These are phyloP conservation scores for Nemotelus pantherinus DNA, from an alignment of 2,888 invertebrate genomes.

Conservation along the genomic window DNA sequence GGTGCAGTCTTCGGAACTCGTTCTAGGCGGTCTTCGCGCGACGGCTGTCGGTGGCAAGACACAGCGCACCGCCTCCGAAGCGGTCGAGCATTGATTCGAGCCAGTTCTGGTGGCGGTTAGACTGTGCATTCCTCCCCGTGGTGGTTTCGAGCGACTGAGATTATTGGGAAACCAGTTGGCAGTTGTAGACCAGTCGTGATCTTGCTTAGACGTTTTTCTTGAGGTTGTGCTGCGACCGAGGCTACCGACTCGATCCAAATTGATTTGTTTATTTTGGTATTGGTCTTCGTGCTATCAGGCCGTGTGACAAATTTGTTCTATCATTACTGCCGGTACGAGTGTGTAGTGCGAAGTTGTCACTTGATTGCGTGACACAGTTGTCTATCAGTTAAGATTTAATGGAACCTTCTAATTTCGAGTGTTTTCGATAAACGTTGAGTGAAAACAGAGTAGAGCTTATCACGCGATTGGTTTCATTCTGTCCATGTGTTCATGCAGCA, in stretches of 20 bases:
- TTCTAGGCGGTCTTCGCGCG: constrained; percentile 9
- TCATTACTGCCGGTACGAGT: constrained; percentile 28
- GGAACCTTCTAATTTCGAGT: constrained; percentile 17
- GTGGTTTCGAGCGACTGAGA: constrained; percentile 43
- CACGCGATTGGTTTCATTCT: constrained; percentile 9
- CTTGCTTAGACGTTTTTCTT: constrained; percentile 60
- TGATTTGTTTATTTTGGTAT: constrained; percentile 23
- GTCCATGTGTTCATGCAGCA: not conserved
- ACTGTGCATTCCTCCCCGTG: constrained; percentile 27
- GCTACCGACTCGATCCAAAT: not conserved
- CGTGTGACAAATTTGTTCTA: constrained; percentile 5
- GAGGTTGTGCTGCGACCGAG: constrained; percentile 40
- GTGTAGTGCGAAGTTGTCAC: constrained; percentile 33
- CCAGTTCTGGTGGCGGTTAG: constrained; percentile 29
- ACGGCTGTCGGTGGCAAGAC: not conserved
- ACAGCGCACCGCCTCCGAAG: constrained; percentile 10
- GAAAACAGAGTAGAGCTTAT: not conserved
- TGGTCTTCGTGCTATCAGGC: constrained; percentile 17
- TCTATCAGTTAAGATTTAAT: constrained; percentile 25
- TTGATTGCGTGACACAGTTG: constrained; percentile 27
- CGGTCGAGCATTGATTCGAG: constrained; percentile 7
- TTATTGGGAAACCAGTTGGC: constrained; percentile 53
- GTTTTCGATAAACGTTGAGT: not conserved
- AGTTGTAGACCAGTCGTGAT: constrained; percentile 65
- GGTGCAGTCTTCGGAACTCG: constrained; percentile 8